Evolutionary conservation across 2,888 invertebrate genomes (phyloP).

Genomic region (Eustalomyia histrio): DNA sequence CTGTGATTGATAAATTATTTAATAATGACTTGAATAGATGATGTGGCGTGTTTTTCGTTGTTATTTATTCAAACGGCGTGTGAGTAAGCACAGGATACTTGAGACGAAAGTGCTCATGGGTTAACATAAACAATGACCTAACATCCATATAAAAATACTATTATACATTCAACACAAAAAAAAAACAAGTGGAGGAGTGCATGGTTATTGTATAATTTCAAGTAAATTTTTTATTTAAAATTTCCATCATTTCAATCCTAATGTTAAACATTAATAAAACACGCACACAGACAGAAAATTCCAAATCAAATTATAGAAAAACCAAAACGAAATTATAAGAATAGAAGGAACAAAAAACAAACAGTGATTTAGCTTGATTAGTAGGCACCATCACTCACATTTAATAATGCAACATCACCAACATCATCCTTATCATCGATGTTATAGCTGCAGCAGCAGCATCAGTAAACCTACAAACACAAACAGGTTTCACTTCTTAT

Average conservation of each 20-base stretch:
- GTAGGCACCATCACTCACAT: conserved; percentile 18
- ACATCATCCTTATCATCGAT: background rate
- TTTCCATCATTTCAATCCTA: conserved; percentile 29
- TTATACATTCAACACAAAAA: background rate
- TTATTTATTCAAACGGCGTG: conserved; percentile 17
- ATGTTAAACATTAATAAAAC: conserved; percentile 8
- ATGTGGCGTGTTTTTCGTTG: background rate
- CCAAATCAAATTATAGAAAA: background rate
- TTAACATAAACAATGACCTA: conserved; percentile 54
- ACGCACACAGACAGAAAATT: background rate
- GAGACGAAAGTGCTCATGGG: conserved; percentile 11
- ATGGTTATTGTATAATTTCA: conserved; percentile 25
- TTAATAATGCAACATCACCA: background rate
- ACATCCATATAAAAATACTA: background rate
- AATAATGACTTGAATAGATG: conserved; percentile 57
- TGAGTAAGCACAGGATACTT: conserved; percentile 35
- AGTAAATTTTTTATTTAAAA: conserved; percentile 22
- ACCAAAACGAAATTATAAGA: conserved; percentile 2
- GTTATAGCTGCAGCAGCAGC: too few species aligned
- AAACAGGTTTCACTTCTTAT: conserved; percentile 48
- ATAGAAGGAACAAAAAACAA: background rate
- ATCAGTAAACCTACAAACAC: background rate
- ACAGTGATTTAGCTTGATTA: conserved; percentile 33
- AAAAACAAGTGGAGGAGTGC: conserved; percentile 12
- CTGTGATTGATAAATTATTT: conserved; percentile 57